Evolutionary conservation across 1,140 invertebrate genomes (phyloP), one percentile per base, ranked within the genome.

Genomic region (Leptinotarsa texana): DNA sequence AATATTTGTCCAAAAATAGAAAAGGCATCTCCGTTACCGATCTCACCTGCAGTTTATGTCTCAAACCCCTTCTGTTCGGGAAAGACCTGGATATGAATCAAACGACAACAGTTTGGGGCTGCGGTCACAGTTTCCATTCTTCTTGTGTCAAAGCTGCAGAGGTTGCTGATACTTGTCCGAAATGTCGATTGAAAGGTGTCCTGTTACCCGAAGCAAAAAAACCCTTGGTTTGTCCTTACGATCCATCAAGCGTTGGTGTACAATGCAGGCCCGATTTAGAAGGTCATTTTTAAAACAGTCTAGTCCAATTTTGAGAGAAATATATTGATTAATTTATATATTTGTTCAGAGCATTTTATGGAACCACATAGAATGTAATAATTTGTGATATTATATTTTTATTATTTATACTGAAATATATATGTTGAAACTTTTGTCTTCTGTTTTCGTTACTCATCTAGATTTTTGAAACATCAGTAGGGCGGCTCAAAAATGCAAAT

Each of bases 91-190:
- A 79, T 11, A 69, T 72, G 15, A 74, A 80, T 42, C 62, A 77
- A 65, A 74, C 73, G 3, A 77, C 83, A 21, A 73, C 78, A 13
- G 76, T 83, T 2, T 85, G 80, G 80, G 80, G 81, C 42, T 85
- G 84, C 65, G 84, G 83, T 3, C 84, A 84, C 76, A 79, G 73
- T 69, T 85, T 83, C 74, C 84, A 85, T 72, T 66, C 66, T 3
- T 73, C 67, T n/a, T 85, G 84, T 77, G 24, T 77, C n/a, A 75
- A 71, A 61, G 73, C 72, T 66, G 66, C 73, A 18, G 80, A 82
- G 69, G 63, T 69, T 11, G 77, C 78, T 24, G 77, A 78, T 33
- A 73, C 71, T 21, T 85, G 84, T 76, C 82, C 82, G n/a, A 57
- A 78, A 13, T 84, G 83, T 78, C 73, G 82, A 21, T 73, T 68